A percentile compares a stretch with the other conserved stretches of the same genome.
Conservation (phyloP, 2,797 vertebrate species). For the Hydrolagus colliei region DNA sequence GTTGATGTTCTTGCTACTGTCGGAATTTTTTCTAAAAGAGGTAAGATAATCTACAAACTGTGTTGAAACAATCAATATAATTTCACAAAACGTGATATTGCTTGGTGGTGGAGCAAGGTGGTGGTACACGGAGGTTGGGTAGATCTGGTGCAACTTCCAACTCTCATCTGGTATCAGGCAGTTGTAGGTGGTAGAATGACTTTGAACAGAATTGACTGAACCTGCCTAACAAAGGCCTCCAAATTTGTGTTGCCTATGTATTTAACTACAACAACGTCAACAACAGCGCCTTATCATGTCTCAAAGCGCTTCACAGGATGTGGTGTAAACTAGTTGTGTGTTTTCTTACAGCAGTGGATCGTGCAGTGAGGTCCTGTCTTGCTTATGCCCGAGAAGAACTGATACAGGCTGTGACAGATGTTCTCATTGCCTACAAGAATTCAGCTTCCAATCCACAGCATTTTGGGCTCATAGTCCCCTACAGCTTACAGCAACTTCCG, state of each 20-base stretch:
- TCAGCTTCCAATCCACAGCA: not conserved
- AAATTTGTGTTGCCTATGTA: too few species aligned
- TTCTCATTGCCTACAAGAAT: not conserved
- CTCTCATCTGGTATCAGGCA: too few species aligned
- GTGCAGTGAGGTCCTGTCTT: not conserved
- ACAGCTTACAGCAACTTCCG: slow-evolving; percentile 2
- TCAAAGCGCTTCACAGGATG: too few species aligned
- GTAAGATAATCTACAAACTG: not conserved
- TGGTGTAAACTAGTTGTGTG: too few species aligned
- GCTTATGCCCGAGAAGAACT: slow-evolving; percentile 3
- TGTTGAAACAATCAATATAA: not conserved
- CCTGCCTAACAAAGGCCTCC: too few species aligned
- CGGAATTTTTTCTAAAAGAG: slow-evolving; percentile 19
- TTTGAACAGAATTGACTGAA: too few species aligned
- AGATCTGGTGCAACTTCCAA: too few species aligned
- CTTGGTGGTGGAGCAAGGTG: too few species aligned
- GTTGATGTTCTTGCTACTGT: not conserved
- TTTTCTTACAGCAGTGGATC: slow-evolving; percentile 6
- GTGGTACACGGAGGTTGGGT: too few species aligned
- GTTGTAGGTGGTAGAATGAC: too few species aligned
- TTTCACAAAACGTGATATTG: not conserved
- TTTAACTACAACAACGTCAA: too few species aligned
- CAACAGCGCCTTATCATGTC: too few species aligned
- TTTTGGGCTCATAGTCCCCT: not conserved
- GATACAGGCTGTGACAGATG: not conserved